A percentile compares a stretch with the other conserved stretches of the same genome.
Evolutionary conservation across 2,797 vertebrate species (phyloP).

Genomic region (Valencia hispanica): DNA sequence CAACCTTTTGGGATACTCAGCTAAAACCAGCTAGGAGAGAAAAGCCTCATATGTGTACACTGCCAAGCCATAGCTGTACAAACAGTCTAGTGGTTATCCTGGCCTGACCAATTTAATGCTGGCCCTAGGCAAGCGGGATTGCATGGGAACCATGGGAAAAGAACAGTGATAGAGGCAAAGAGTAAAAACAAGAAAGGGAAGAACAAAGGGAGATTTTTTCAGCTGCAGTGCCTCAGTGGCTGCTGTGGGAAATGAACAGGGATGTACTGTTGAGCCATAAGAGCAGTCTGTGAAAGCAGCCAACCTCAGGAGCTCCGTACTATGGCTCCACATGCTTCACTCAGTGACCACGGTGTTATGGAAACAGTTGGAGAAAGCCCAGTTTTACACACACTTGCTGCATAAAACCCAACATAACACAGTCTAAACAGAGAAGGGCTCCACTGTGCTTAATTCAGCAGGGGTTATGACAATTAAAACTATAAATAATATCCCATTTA

Average conservation of each 20-base stretch:
- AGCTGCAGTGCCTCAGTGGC: constrained; percentile 38
- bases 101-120: constrained; percentile 37
- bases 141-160: constrained; percentile 60
- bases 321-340: constrained; percentile 6
- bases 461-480: not conserved
- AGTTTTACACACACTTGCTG: not conserved
- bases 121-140: constrained; percentile 39
- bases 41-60: constrained; percentile 47
- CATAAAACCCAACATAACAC: not conserved
- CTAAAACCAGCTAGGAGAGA: constrained; percentile 33
- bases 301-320: constrained; percentile 46
- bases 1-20: not conserved
- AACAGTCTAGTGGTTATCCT: constrained; percentile 58
- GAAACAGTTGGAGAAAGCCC: constrained; percentile 4
- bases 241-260: constrained; percentile 59
- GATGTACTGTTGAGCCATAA: constrained; percentile 44
- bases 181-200: constrained; percentile 45
- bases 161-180: constrained; percentile 18
- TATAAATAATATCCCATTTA: not conserved
- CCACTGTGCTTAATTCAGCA: not conserved
- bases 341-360: not conserved
- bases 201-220: constrained; percentile 48
- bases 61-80: constrained; percentile 44
- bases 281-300: constrained; percentile 39
- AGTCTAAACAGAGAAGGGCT: too few relatives aligned